These are phyloP conservation scores for Eupithecia pulchellata DNA, from an alignment of 2,888 invertebrate genomes.

Conservation along the genomic window DNA sequence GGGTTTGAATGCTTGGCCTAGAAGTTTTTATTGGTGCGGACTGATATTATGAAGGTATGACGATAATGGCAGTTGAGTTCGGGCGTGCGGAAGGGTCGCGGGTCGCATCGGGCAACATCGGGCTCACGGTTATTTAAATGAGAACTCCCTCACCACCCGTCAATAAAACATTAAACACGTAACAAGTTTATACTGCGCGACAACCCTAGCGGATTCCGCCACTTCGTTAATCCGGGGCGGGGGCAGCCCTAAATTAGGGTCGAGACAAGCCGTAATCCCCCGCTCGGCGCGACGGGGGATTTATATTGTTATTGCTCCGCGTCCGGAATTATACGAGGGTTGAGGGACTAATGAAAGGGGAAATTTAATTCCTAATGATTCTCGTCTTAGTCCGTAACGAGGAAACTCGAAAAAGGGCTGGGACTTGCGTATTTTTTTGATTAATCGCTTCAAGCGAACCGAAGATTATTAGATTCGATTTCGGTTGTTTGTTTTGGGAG, in stretches of 20 bases:
- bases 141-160: conserved; percentile 82
- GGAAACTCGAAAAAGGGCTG: conserved; percentile 84
- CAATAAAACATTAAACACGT: conserved; percentile 86
- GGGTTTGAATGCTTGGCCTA: conserved; percentile 5
- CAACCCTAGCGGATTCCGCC: conserved; percentile 85
- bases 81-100: conserved; percentile 50
- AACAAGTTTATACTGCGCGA: conserved; percentile 85
- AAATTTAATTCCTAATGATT: conserved; percentile 86
- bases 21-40: conserved; percentile 5
- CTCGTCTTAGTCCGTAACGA: conserved; percentile 86
- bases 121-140: conserved; percentile 79
- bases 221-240: conserved; percentile 85
- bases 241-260: conserved; percentile 86
- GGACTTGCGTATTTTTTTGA: conserved; percentile 79
- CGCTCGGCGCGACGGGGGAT: conserved; percentile 85
- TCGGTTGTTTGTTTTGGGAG: conserved; percentile 61
- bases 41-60: conserved; percentile 34
- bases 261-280: conserved; percentile 86
- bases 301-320: conserved; percentile 86
- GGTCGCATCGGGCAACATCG: conserved; percentile 56
- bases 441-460: conserved; percentile 74
- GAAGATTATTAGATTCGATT: conserved; percentile 74
- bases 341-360: conserved; percentile 86
- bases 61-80: conserved; percentile 35
- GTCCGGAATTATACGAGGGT: conserved; percentile 86